Evolutionary conservation across 2,113 vertebrate species (phyloP), one percentile per base, ranked within the genome.

Genomic region (Junco hyemalis): DNA sequence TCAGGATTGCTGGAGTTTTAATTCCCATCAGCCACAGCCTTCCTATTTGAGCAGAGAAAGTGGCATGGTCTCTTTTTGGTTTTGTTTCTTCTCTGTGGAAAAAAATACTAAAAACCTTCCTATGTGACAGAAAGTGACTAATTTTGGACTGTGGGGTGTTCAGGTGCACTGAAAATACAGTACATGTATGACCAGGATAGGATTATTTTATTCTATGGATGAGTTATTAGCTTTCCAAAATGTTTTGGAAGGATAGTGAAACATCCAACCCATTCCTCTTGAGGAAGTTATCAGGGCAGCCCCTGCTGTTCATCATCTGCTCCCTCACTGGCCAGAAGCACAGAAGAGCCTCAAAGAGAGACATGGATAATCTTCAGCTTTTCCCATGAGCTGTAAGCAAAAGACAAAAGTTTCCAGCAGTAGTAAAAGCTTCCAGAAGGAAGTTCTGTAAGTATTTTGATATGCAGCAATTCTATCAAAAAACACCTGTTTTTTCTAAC

Each of bases 391-490:
- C n/a, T 42, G 38, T 40, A 92, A 81, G 24, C 31, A 79, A 56
- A 93, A 95, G 60, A 19, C 20, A 76, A 73, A 90, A 78, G 20
- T 72, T 81, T 57, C 29, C 33, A 79, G 45, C n/a, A 68, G 6
- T 36, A 24, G 28, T 72, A 85, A 85, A 93, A 81, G 19, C 66
- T 88, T 78, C 14, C 47, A 76, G 69, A 85, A 81, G 50, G 53
- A 90, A 74, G 42, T 81, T 96, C 60, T 68, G 40, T 36, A 94
- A 88, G 54, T 82, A 68, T 91, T 68, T 87, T 48, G 40, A 74
- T 84, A 24, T 63, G 31, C 48, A 71, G n/a, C 18, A n/a, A 88
- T 92, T 85, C 69, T 76, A 59, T 54, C 84, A 81, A 69, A 86
- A 90, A 66, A 5, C 2, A 0, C 6, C 38, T 18, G 40, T 69